Conservation (phyloP, 2,113 vertebrate genomes). For the Cyanistes caeruleus region DNA sequence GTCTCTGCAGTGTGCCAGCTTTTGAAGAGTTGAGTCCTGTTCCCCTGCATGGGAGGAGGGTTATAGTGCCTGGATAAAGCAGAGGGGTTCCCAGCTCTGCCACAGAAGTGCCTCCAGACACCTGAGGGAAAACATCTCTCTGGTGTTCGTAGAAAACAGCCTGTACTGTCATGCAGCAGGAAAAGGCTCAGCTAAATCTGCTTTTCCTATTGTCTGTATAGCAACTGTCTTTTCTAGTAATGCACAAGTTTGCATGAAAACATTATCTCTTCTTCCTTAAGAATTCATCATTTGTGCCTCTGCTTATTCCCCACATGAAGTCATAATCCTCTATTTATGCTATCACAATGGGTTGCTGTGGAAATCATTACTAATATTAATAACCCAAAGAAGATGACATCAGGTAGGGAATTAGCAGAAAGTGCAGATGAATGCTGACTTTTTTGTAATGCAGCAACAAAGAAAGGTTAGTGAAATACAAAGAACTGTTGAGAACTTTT, state of each 20-base stretch:
- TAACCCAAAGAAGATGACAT: constrained; percentile 46
- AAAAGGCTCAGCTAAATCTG: neutral
- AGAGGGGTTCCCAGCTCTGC: neutral
- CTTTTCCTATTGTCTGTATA: neutral
- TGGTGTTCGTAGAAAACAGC: constrained; percentile 8
- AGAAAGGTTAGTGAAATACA: neutral
- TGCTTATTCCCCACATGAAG: constrained; percentile 59
- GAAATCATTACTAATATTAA: constrained; percentile 61
- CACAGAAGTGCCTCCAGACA: neutral
- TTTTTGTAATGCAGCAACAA: neutral
- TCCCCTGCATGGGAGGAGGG: neutral
- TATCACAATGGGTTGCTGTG: constrained; percentile 56
- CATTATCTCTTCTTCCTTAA: constrained; percentile 12
- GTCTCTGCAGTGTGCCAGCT: neutral
- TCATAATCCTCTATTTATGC: constrained; percentile 53
- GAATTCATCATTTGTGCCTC: constrained; percentile 42
- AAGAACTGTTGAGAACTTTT: neutral
- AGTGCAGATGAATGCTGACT: constrained; percentile 20
- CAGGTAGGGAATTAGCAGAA: constrained; percentile 53
- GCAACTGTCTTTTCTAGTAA: neutral
- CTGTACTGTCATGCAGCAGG: neutral
- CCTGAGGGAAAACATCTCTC: neutral
- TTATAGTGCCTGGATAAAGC: neutral
- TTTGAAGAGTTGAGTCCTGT: neutral
- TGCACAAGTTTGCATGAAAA: neutral